Evolutionary conservation across 2,113 vertebrate genomes (phyloP).

Genomic region (Phylloscopus whistleri): DNA sequence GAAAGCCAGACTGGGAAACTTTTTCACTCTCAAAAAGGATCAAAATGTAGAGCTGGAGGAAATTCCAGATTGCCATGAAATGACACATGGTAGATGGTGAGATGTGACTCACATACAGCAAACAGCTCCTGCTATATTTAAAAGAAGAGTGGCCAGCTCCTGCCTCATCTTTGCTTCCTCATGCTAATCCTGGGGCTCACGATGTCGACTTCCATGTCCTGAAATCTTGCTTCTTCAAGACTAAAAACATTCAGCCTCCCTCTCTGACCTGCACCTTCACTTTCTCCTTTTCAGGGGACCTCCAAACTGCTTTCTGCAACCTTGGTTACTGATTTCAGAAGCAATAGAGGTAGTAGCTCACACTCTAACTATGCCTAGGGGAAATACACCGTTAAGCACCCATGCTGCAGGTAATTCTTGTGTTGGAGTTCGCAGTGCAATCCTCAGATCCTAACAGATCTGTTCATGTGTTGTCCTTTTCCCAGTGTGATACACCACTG

Average conservation of each 20-base stretch:
- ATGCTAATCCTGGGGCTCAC: neutral
- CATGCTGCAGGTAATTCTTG: rapidly evolving
- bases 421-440: neutral
- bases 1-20: neutral
- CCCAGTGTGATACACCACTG: neutral
- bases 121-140: neutral
- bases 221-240: neutral
- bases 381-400: neutral
- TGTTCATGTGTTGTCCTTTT: neutral
- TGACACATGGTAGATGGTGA: neutral
- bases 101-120: neutral
- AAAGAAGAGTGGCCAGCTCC: neutral
- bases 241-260: neutral
- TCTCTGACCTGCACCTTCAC: neutral
- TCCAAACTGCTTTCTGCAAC: neutral
- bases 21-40: neutral
- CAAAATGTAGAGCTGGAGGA: neutral
- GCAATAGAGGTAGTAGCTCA: neutral
- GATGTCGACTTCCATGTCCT: rapidly evolving
- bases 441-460: neutral
- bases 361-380: neutral
- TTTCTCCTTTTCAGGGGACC: neutral
- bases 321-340: neutral
- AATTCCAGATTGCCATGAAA: neutral
- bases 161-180: neutral